A percentile compares a stretch with the other conserved stretches of the same genome.
phyloP scores from a whole-genome alignment of 2,113 vertebrate genomes.

The Rallus limicola region DNA sequence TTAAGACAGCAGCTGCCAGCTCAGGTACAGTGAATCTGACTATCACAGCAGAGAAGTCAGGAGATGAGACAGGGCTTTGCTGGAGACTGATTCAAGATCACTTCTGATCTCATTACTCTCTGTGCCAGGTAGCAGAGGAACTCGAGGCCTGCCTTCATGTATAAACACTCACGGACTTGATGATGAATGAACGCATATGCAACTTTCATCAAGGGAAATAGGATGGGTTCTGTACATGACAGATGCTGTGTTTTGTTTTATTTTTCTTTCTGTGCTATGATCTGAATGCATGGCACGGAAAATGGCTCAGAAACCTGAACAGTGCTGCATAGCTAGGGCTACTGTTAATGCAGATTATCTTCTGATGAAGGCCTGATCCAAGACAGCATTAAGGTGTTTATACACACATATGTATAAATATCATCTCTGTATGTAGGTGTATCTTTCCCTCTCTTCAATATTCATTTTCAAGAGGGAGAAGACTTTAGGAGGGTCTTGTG shows the following conservation, averaged over 20 bases:
- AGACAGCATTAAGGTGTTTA: not conserved
- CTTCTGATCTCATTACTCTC: not conserved
- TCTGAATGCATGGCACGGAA: not conserved
- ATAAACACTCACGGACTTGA: not conserved
- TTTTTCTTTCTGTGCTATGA: not conserved
- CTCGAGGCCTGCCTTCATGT: not conserved
- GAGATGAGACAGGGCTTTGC: not conserved
- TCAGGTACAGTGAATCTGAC: not conserved
- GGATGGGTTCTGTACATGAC: not conserved
- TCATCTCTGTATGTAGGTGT: not conserved
- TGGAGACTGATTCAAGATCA: not conserved
- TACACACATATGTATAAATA: not conserved
- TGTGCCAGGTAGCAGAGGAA: not conserved
- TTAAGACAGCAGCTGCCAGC: not conserved
- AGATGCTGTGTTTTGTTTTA: not conserved
- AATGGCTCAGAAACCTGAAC: not conserved
- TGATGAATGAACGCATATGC: not conserved
- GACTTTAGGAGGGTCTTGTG: not conserved
- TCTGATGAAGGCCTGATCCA: not conserved
- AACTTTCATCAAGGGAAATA: not conserved
- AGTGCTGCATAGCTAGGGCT: not conserved
- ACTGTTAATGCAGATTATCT: not conserved
- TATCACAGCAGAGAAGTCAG: not conserved
- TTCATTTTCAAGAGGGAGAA: not conserved
- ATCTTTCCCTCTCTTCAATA: not conserved